Conservation (phyloP, 2,113 vertebrate genomes). For the Clinocottus analis region DNA sequence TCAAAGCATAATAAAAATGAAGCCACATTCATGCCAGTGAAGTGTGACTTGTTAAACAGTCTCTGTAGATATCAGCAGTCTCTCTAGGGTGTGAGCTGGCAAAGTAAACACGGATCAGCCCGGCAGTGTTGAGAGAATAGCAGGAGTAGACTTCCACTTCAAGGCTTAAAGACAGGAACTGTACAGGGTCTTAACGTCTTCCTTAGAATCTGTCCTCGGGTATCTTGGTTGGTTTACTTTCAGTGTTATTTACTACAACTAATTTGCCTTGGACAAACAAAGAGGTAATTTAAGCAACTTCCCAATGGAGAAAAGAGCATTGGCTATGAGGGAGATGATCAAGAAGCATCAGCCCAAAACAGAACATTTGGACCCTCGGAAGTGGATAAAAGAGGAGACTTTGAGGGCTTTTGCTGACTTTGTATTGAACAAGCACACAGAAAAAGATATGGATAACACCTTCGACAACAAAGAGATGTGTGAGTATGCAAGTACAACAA, state of each 20-base stretch:
- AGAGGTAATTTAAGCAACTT: not conserved
- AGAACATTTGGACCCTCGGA: slow-evolving; percentile 73
- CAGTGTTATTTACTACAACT: not conserved
- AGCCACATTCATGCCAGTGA: slow-evolving; percentile 5
- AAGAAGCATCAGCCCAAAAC: slow-evolving; percentile 63
- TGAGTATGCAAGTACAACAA: slow-evolving; percentile 69
- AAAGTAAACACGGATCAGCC: slow-evolving; percentile 75
- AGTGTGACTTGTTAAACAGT: slow-evolving; percentile 19
- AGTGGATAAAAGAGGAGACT: slow-evolving; percentile 68
- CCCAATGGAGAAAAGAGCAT: slow-evolving; percentile 72
- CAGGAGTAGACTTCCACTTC: slow-evolving; percentile 13
- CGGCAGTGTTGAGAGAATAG: slow-evolving; percentile 21
- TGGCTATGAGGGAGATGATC: slow-evolving; percentile 62
- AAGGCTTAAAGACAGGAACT: not conserved
- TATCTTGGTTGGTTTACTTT: not conserved
- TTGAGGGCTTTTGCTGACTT: slow-evolving; percentile 74
- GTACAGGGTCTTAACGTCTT: not conserved
- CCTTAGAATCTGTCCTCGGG: not conserved
- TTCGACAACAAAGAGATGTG: slow-evolving; percentile 83
- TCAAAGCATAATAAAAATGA: not conserved
- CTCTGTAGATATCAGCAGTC: slow-evolving; percentile 8
- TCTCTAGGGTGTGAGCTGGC: slow-evolving; percentile 71
- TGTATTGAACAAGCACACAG: slow-evolving; percentile 60
- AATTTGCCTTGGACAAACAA: not conserved
- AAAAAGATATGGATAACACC: slow-evolving; percentile 64